Conservation (phyloP, 2,113 vertebrate species). For the Dascyllus trimaculatus region DNA sequence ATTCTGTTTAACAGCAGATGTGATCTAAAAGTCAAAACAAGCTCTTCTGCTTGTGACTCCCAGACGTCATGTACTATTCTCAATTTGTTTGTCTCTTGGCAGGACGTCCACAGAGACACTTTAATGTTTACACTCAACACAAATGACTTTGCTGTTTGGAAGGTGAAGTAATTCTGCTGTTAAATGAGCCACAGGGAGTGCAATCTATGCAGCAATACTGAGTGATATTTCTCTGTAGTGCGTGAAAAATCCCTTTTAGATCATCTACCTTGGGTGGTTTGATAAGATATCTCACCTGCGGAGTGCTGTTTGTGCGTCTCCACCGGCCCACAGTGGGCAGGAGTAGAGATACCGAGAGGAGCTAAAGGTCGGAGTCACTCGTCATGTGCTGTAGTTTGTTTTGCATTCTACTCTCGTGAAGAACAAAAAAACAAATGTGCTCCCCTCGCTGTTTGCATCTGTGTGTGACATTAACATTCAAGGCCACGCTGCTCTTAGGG, state of each 20-base stretch:
- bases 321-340: too few species aligned
- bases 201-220: too few species aligned
- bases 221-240: neutral
- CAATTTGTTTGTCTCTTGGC: neutral
- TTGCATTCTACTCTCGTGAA: constrained; percentile 4
- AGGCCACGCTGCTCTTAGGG: neutral
- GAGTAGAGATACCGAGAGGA: constrained; percentile 19
- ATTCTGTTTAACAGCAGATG: neutral
- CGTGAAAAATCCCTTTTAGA: neutral
- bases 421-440: constrained; percentile 23
- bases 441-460: constrained; percentile 22
- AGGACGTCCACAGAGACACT: too few species aligned
- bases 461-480: constrained; percentile 20
- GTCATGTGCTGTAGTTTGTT: constrained; percentile 22
- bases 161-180: too few species aligned
- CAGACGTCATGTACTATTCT: neutral
- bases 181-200: too few species aligned
- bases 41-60: neutral
- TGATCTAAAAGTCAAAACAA: neutral
- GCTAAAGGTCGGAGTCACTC: constrained; percentile 5
- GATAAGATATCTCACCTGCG: constrained; percentile 33
- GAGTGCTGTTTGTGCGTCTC: neutral
- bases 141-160: too few species aligned
- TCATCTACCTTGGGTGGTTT: neutral
- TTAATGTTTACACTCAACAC: neutral